Conservation (phyloP, 2,797 vertebrate genomes). For the Pangasius mekongensis region DNA sequence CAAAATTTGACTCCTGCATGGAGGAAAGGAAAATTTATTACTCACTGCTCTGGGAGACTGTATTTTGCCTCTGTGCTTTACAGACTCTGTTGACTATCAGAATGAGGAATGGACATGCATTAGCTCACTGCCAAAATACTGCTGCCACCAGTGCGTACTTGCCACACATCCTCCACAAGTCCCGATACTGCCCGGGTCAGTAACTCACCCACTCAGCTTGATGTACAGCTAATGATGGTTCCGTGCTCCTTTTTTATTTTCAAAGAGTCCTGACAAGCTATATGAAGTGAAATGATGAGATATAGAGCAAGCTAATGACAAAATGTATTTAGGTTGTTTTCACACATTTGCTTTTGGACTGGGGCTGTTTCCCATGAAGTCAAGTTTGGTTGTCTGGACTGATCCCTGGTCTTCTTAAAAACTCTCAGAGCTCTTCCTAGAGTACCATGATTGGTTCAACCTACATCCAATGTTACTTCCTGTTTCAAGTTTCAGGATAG, state of each 20-base stretch:
- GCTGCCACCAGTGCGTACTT: conserved; percentile 67
- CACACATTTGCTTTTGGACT: neutral
- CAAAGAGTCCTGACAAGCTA: conserved; percentile 42
- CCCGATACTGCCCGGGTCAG: conserved; percentile 68
- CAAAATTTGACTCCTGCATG: conserved; percentile 86
- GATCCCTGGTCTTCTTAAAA: neutral
- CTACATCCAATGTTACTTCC: neutral
- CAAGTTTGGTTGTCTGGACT: neutral
- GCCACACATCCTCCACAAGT: conserved; percentile 76
- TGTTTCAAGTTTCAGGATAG: neutral
- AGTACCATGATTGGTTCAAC: neutral
- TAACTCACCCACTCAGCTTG: conserved; percentile 60
- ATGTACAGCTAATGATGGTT: neutral
- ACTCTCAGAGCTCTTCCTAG: neutral
- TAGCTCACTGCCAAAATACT: conserved; percentile 72
- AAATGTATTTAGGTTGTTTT: neutral
- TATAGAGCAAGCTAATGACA: neutral
- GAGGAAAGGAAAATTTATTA: conserved; percentile 96
- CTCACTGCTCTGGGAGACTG: conserved; percentile 88
- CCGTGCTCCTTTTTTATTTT: conserved; percentile 3
- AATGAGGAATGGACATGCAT: conserved; percentile 87
- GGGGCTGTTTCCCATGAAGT: neutral
- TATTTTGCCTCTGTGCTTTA: conserved; percentile 88
- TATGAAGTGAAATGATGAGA: conserved; percentile 23
- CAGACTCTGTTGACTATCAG: conserved; percentile 82